Evolutionary conservation across 2,888 invertebrate genomes (phyloP).

Genomic region (Sclerodermus sp.): DNA sequence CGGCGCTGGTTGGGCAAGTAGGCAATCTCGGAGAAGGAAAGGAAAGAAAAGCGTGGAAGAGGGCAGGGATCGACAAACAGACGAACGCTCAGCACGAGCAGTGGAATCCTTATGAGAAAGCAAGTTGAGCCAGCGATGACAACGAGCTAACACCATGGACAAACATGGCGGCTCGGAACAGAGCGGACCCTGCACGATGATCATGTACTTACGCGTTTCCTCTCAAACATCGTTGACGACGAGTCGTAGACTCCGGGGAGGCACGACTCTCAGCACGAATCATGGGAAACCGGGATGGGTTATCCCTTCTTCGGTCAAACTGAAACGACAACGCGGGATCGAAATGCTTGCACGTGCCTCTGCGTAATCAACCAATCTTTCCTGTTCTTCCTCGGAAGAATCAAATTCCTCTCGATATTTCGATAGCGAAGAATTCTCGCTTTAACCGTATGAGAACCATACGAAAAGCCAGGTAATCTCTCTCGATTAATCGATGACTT

Average conservation of each 20-base stretch:
- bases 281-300: slow-evolving; percentile 29
- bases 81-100: slow-evolving; percentile 41
- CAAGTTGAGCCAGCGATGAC: slow-evolving; percentile 50
- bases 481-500: too few species aligned
- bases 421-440: too few species aligned
- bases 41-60: slow-evolving; percentile 21
- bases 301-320: too few species aligned
- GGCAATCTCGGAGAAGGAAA: slow-evolving; percentile 11
- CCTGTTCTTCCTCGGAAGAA: too few species aligned
- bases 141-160: slow-evolving; percentile 53
- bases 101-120: slow-evolving; percentile 47
- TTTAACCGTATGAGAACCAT: too few species aligned
- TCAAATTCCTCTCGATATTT: too few species aligned
- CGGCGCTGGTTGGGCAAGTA: slow-evolving; percentile 13
- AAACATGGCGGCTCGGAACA: slow-evolving; percentile 30
- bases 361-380: too few species aligned
- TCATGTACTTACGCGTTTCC: slow-evolving; percentile 55
- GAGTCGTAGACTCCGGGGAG: slow-evolving; percentile 15
- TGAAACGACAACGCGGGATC: too few species aligned
- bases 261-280: slow-evolving; percentile 30
- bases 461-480: too few species aligned
- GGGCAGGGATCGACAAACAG: slow-evolving; percentile 38
- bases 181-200: slow-evolving; percentile 40
- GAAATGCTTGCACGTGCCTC: too few species aligned
- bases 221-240: slow-evolving; percentile 47